Conservation (phyloP, 2,888 invertebrate species). For the Cheilosia impressa region DNA sequence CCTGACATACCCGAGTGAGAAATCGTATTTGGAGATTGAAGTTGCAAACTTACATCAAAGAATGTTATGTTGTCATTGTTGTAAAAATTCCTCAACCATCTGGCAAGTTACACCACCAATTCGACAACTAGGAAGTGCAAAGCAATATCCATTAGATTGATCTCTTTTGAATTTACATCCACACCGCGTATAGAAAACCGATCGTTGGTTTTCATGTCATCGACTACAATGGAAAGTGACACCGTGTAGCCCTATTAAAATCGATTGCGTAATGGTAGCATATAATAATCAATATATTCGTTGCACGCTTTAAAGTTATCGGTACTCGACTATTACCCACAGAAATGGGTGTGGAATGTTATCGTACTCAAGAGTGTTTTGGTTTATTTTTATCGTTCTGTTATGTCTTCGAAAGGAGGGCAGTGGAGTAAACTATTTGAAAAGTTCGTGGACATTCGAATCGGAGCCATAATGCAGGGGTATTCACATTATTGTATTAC, state of each 20-base stretch:
- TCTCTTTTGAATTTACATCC: constrained; percentile 6
- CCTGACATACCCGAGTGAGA: no score
- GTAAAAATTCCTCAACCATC: neutral
- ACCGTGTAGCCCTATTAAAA: constrained; percentile 26
- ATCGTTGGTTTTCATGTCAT: constrained; percentile 10
- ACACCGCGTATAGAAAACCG: neutral
- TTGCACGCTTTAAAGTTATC: constrained; percentile 8
- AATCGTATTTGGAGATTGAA: no score
- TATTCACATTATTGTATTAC: constrained; percentile 27
- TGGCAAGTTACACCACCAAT: neutral
- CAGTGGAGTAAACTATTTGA: constrained; percentile 40
- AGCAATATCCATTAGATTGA: neutral
- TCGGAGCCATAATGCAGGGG: neutral
- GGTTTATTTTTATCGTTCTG: neutral
- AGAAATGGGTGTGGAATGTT: constrained; percentile 51
- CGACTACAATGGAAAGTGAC: constrained; percentile 39
- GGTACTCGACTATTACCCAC: constrained; percentile 13
- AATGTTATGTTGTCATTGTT: neutral
- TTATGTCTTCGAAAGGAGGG: constrained; percentile 34
- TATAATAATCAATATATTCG: constrained; percentile 30
- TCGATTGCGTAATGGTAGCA: constrained; percentile 40
- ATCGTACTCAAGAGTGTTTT: constrained; percentile 24
- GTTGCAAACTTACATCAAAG: no score
- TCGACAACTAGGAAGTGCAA: constrained; percentile 7
- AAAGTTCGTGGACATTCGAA: constrained; percentile 13